A percentile compares a stretch with the other conserved stretches of the same genome.
Conservation (phyloP, 2,888 invertebrate genomes). For the Anoncus sp. region DNA sequence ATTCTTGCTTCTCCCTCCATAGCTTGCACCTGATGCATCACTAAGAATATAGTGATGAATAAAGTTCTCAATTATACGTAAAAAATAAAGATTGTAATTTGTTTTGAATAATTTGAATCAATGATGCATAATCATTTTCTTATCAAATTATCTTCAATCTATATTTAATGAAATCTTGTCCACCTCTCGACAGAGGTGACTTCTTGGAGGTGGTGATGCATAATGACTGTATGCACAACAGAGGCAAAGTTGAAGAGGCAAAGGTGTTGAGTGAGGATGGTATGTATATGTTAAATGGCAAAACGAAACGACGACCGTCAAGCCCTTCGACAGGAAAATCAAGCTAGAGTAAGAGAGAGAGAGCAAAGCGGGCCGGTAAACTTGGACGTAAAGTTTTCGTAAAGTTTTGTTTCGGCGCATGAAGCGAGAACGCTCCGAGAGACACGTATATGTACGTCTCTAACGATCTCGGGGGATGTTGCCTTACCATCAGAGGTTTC, state of each 20-base stretch:
- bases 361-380: slow-evolving; percentile 27
- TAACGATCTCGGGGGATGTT: slow-evolving; percentile 58
- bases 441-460: slow-evolving; percentile 40
- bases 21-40: no score
- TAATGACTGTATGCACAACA: neutral
- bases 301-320: slow-evolving; percentile 7
- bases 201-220: neutral
- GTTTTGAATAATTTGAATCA: no score
- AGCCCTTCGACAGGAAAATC: slow-evolving; percentile 14
- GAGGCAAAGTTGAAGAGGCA: neutral
- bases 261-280: no score
- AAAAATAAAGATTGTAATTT: no score
- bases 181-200: neutral
- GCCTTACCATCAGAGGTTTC: slow-evolving; percentile 28
- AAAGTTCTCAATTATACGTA: no score
- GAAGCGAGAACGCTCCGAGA: neutral
- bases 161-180: neutral
- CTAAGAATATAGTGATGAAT: no score
- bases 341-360: neutral
- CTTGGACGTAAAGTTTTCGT: slow-evolving; percentile 48
- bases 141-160: neutral
- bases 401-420: slow-evolving; percentile 40
- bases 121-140: neutral
- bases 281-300: neutral
- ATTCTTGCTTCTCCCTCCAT: no score